Conservation (phyloP, 2,888 invertebrate species). For the Tipula confusa region DNA sequence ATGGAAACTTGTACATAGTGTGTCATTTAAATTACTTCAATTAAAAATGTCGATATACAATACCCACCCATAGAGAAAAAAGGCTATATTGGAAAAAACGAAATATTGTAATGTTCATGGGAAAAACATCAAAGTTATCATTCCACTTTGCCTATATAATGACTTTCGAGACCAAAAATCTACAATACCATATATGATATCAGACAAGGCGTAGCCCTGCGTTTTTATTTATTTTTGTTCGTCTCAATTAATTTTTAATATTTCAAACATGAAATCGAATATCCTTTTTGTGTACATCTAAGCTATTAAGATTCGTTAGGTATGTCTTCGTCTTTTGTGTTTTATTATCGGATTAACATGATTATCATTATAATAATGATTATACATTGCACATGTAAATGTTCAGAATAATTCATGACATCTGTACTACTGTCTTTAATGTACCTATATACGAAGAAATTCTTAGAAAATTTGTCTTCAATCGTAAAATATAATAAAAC, state of each 20-base stretch:
- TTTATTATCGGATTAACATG: background rate
- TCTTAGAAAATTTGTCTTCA: background rate
- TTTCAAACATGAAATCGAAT: background rate
- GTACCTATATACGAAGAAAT: background rate
- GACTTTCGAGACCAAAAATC: background rate
- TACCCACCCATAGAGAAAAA: background rate
- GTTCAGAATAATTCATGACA: background rate
- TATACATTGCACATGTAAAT: background rate
- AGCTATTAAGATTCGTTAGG: background rate
- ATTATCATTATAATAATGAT: background rate
- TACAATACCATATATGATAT: background rate
- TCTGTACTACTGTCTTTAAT: too few species aligned
- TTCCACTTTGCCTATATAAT: background rate
- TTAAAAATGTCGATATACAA: too few species aligned
- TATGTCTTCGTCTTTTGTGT: background rate
- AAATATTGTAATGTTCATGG: background rate
- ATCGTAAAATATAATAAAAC: background rate
- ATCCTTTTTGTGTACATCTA: background rate
- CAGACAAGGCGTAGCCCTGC: background rate
- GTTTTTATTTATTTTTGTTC: background rate
- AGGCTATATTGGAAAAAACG: background rate
- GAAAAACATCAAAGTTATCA: background rate
- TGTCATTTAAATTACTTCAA: background rate
- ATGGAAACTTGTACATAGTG: background rate
- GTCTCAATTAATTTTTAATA: constrained; percentile 25